Base-by-base conservation (phyloP, 2,888 invertebrate genomes). In the Chymomyza amoena region DNA sequence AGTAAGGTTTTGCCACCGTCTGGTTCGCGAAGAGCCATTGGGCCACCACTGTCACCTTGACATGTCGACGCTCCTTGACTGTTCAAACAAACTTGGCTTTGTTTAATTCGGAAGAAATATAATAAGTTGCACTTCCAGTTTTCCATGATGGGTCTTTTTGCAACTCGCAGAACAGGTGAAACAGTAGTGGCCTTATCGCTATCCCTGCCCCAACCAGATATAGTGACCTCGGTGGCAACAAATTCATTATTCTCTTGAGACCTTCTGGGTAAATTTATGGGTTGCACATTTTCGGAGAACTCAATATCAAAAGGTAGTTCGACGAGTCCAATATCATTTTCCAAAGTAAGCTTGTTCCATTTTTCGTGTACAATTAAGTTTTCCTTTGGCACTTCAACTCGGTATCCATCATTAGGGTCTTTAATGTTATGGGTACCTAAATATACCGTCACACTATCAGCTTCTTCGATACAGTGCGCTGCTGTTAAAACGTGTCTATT, bases 161-260 rank as follows among this genome's bases (percentile, higher is more conserved):
- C 79, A 2, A 67, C 84, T 7, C 74, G 66, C 18, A 85, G 66
- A 6, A 66, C 65, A 0, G 69, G 39, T 0, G 76, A 65, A 13
- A 85, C 79, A 5, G 52, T 7, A 1, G 10, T 36, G 32, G 78
- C 36, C n/a, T 28, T 52, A 13, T 89, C 89, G 28, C 77, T 77
- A 13, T 81, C 78, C 4, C 69, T 75, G 13, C 90, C 86, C 90
- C 90, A 90, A 16, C 91, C 91, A 15, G 90, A 89, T 51, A 88
- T 88, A 25, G 77, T 61, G 4, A 73, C 88, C 6, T 36, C 16
- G 4, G 79, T 64, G 4, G 76, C 77, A 4, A 65, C 77, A 64
- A 87, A 89, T 32, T 72, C 74, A 4, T 81, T 71, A 56, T 86
- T 84, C 4, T 73, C 75, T n/a, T 79, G 64, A 0, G 72, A 16